Percentiles rank a stretch among this genome's conserved stretches.
Evolutionary conservation across 2,888 invertebrate genomes (phyloP).

Genomic region (Melieria picta): DNA sequence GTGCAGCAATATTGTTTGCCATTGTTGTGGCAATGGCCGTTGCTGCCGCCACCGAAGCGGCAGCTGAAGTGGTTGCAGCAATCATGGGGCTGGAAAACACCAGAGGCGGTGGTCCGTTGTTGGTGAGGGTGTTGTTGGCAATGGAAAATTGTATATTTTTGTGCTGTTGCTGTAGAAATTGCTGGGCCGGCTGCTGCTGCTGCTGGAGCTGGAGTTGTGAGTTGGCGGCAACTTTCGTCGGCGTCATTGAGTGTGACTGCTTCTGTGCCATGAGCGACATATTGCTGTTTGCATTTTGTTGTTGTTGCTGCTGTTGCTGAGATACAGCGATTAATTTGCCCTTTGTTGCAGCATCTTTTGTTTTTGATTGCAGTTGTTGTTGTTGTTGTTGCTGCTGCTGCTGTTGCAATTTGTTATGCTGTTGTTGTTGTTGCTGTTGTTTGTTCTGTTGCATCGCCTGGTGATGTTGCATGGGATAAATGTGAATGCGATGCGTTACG

Average conservation of each 20-base stretch:
- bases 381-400: slow-evolving; percentile 23
- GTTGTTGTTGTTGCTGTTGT: slow-evolving; percentile 28
- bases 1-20: slow-evolving; percentile 30
- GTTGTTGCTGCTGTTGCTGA: slow-evolving; percentile 48
- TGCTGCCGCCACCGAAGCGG: slow-evolving; percentile 35
- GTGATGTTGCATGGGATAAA: slow-evolving; percentile 63
- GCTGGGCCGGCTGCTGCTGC: slow-evolving; percentile 36
- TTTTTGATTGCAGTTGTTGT: slow-evolving; percentile 18
- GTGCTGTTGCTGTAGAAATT: slow-evolving; percentile 44
- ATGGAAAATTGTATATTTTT: slow-evolving; percentile 42
- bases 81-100: slow-evolving; percentile 38
- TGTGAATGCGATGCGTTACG: slow-evolving; percentile 57
- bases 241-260: slow-evolving; percentile 35
- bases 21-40: slow-evolving; percentile 36
- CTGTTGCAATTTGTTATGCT: slow-evolving; percentile 27
- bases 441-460: slow-evolving; percentile 50
- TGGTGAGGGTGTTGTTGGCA: slow-evolving; percentile 3
- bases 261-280: slow-evolving; percentile 42
- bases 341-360: slow-evolving; percentile 52
- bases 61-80: slow-evolving; percentile 35
- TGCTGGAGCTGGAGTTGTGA: slow-evolving; percentile 38
- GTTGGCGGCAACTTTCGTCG: slow-evolving; percentile 35
- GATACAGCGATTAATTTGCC: slow-evolving; percentile 45
- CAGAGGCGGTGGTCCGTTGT: slow-evolving; percentile 43
- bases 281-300: slow-evolving; percentile 31